A percentile compares a stretch with the other conserved stretches of the same genome.
Evolutionary conservation across 2,888 invertebrate genomes (phyloP).

Genomic region (Apoda limacodes): DNA sequence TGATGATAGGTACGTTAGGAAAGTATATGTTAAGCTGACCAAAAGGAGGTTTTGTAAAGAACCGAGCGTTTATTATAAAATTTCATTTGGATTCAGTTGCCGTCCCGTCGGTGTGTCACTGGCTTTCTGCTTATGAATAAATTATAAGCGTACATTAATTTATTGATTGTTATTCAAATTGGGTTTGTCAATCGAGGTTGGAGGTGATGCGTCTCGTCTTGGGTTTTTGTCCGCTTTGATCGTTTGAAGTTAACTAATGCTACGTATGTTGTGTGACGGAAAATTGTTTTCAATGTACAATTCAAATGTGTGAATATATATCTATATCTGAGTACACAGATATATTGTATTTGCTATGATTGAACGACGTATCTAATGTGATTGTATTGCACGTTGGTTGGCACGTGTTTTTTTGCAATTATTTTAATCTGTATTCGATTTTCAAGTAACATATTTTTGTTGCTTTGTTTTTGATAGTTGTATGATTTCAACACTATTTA

Average conservation of each 20-base stretch:
- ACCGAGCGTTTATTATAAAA: conserved; percentile 59
- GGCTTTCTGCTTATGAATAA: conserved; percentile 56
- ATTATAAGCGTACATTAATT: conserved; percentile 64
- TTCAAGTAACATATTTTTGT: no score
- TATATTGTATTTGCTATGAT: no score
- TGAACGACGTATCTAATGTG: conserved; percentile 36
- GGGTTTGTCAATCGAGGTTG: conserved; percentile 66
- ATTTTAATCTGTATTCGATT: conserved; percentile 11
- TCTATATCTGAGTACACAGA: conserved; percentile 24
- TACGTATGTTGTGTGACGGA: conserved; percentile 31
- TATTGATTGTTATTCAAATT: conserved; percentile 71
- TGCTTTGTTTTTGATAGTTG: no score
- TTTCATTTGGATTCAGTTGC: conserved; percentile 62
- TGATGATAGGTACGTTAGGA: conserved; percentile 63
- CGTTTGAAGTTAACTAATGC: conserved; percentile 46
- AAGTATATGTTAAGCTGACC: conserved; percentile 57
- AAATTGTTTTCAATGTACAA: conserved; percentile 41
- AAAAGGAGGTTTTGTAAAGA: conserved; percentile 56
- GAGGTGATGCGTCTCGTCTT: conserved; percentile 56
- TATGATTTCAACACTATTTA: no score
- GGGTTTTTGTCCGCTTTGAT: conserved; percentile 41
- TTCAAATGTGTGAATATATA: conserved; percentile 26
- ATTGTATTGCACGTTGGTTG: conserved; percentile 32
- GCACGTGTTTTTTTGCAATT: conserved; percentile 35
- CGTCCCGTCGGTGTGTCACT: conserved; percentile 53